These are phyloP conservation scores for Florisuga fusca DNA, from an alignment of 2,797 vertebrate species.

Conservation along the genomic window DNA sequence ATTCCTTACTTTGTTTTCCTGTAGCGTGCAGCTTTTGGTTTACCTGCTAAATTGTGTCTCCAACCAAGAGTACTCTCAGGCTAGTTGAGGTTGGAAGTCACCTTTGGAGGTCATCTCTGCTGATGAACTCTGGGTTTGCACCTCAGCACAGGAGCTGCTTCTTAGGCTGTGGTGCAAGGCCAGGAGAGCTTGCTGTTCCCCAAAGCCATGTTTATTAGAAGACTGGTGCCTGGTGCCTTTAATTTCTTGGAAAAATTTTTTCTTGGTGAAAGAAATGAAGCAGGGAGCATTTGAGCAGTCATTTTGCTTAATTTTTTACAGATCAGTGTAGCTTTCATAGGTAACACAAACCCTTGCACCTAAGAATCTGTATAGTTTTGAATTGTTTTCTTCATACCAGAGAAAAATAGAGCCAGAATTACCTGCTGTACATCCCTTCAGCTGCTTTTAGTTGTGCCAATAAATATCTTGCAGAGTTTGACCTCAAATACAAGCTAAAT, in stretches of 20 bases:
- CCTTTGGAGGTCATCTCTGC: background rate
- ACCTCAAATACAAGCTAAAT: background rate
- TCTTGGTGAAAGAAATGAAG: background rate
- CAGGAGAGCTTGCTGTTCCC: background rate
- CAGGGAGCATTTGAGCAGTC: background rate
- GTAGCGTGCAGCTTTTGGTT: background rate
- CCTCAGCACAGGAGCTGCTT: background rate
- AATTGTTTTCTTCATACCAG: background rate
- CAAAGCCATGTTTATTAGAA: background rate
- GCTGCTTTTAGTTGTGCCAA: background rate
- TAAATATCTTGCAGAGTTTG: background rate
- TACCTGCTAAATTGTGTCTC: too few relatives aligned
- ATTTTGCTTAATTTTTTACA: background rate
- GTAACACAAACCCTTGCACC: background rate
- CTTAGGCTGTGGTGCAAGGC: background rate
- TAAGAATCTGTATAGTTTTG: background rate
- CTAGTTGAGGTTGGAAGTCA: background rate
- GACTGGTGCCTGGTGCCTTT: background rate
- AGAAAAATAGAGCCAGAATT: background rate
- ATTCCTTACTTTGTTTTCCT: background rate
- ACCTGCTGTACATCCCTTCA: background rate
- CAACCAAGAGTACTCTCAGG: background rate
- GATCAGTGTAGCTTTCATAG: background rate
- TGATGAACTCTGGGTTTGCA: background rate
- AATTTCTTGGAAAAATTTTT: background rate